Conservation (phyloP, 2,113 vertebrate genomes). For the Calyptommatus sinebrachiatus region DNA sequence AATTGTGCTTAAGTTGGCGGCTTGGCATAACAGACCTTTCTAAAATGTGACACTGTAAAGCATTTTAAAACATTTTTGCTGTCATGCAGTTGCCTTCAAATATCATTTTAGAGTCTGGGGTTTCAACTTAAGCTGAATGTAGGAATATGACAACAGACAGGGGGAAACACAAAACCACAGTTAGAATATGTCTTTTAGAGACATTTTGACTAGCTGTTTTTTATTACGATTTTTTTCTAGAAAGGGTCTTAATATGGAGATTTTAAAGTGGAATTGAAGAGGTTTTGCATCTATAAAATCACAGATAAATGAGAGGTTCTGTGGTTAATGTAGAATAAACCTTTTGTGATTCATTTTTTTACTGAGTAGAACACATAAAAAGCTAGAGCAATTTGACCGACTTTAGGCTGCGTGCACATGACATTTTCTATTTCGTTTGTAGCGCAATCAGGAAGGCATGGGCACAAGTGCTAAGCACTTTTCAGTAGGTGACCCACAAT, state of each 20-base stretch:
- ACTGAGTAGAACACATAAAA: too few species aligned
- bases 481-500: too few species aligned
- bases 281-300: too few species aligned
- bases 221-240: not conserved
- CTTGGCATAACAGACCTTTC: not conserved
- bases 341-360: too few species aligned
- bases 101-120: not conserved
- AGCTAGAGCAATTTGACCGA: too few species aligned
- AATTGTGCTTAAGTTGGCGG: not conserved
- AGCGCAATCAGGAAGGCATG: too few species aligned
- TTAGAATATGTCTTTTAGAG: not conserved
- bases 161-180: not conserved
- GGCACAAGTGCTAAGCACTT: too few species aligned
- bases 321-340: too few species aligned
- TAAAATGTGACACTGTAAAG: not conserved
- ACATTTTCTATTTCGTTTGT: too few species aligned
- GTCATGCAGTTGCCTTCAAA: not conserved
- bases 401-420: too few species aligned
- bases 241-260: not conserved
- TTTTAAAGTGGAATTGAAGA: too few species aligned
- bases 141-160: not conserved
- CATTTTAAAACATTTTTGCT: slow-evolving; percentile 24
- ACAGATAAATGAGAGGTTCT: too few species aligned
- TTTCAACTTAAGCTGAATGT: not conserved
- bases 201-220: not conserved